Conservation (phyloP, 1,140 invertebrate genomes). For the Drosophila ercepeae region DNA sequence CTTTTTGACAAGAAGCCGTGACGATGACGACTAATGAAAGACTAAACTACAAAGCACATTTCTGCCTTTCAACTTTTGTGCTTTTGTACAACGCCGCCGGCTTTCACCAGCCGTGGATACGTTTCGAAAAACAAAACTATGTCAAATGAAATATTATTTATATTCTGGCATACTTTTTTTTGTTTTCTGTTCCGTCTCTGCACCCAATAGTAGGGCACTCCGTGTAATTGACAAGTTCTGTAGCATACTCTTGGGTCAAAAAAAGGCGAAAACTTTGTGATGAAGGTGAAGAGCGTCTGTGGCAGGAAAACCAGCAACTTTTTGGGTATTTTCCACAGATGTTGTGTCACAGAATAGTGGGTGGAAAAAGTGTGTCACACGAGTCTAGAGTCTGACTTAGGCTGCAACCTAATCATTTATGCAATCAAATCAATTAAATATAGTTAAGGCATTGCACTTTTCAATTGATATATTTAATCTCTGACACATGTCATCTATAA, state of each 20-base stretch:
- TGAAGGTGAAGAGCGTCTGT: slow-evolving; percentile 14
- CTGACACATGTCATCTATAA: not conserved
- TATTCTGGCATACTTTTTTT: slow-evolving; percentile 38
- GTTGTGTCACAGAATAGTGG: not conserved
- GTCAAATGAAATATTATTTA: slow-evolving; percentile 59
- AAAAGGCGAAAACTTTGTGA: slow-evolving; percentile 7
- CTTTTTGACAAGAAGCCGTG: slow-evolving; percentile 36
- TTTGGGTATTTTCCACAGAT: slow-evolving; percentile 27
- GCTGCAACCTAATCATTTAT: not conserved
- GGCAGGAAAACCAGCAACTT: too few species aligned
- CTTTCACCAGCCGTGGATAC: slow-evolving; percentile 8
- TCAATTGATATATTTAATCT: not conserved
- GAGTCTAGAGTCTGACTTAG: not conserved
- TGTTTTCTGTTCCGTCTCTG: not conserved
- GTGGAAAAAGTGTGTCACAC: slow-evolving; percentile 8
- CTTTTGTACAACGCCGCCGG: slow-evolving; percentile 34
- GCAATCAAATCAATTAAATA: not conserved
- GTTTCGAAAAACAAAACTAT: slow-evolving; percentile 22
- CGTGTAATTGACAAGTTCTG: slow-evolving; percentile 44
- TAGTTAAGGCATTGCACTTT: not conserved
- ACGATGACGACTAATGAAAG: slow-evolving; percentile 46
- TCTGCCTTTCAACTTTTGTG: slow-evolving; percentile 39
- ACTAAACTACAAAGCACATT: slow-evolving; percentile 52
- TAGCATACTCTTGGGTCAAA: slow-evolving; percentile 21
- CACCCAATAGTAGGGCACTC: slow-evolving; percentile 22